These are phyloP conservation scores for Saturnia pavonia DNA, from an alignment of 2,888 invertebrate genomes.

Conservation along the genomic window DNA sequence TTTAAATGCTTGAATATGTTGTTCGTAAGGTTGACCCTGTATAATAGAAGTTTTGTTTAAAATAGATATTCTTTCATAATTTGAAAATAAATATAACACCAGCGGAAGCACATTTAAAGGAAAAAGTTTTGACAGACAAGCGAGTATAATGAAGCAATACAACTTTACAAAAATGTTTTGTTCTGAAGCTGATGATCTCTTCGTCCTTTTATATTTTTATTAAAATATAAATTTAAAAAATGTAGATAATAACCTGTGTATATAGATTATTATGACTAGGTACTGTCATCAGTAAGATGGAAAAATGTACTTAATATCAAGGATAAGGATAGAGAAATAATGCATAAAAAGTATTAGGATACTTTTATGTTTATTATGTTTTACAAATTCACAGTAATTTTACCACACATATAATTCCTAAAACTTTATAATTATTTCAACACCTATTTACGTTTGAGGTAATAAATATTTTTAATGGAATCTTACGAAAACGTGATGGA, in stretches of 20 bases:
- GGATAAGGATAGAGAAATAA: not conserved
- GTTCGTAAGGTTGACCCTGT: not conserved
- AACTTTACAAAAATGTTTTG: not conserved
- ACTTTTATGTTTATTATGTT: not conserved
- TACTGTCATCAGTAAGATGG: not conserved
- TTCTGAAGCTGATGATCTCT: not conserved
- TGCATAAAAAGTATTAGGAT: not conserved
- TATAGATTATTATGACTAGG: not conserved
- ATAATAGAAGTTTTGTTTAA: conserved; percentile 13
- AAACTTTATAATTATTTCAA: not conserved
- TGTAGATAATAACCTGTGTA: not conserved
- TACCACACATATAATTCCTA: not conserved
- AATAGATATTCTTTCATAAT: conserved; percentile 15
- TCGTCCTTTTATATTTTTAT: not conserved
- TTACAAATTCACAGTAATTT: not conserved
- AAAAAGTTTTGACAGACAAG: conserved; percentile 20
- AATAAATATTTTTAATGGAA: not conserved
- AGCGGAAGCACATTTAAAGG: conserved; percentile 19
- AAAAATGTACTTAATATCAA: not conserved
- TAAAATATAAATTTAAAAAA: not conserved
- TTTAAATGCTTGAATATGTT: not conserved
- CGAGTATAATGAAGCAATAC: conserved; percentile 19
- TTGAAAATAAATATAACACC: conserved; percentile 10
- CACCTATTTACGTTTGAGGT: not conserved
- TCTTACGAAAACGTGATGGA: no score